Evolutionary conservation across 1,140 invertebrate species (phyloP).

Genomic region (Steinernema feltiae): DNA sequence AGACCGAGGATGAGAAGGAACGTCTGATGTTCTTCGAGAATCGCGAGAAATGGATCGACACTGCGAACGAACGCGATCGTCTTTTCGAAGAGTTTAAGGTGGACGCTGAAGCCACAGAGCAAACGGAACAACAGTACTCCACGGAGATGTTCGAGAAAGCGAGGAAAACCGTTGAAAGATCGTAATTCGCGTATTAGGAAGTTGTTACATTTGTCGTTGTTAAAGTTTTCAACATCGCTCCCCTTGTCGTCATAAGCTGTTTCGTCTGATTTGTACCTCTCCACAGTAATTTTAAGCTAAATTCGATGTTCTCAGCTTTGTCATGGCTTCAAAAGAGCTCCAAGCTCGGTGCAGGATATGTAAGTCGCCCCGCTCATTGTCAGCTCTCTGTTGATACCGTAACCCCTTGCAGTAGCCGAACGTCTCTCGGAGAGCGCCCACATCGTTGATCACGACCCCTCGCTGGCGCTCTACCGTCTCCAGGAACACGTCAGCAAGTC

Average conservation of each 20-base stretch:
- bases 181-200: constrained; percentile 1
- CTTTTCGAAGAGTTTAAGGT: constrained; percentile 40
- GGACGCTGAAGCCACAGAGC: constrained; percentile 19
- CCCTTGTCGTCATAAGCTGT: neutral
- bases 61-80: constrained; percentile 40
- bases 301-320: no score
- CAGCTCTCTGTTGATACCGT: neutral
- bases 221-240: neutral
- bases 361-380: neutral
- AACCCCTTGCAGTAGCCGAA: constrained; percentile 58
- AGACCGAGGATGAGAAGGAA: constrained; percentile 39
- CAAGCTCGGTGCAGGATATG: constrained; percentile 33
- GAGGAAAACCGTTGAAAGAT: neutral
- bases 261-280: neutral
- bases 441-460: constrained; percentile 61
- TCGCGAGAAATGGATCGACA: constrained; percentile 48
- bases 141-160: constrained; percentile 38
- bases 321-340: constrained; percentile 29
- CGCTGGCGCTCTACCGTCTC: constrained; percentile 61
- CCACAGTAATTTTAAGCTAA: neutral
- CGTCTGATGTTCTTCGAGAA: constrained; percentile 54
- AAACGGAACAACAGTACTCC: constrained; percentile 43
- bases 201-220: constrained; percentile 21
- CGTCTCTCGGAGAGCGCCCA: constrained; percentile 61
- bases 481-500: constrained; percentile 62